phyloP scores from a whole-genome alignment of 2,113 vertebrate species.

The Pluvianellus socialis region DNA sequence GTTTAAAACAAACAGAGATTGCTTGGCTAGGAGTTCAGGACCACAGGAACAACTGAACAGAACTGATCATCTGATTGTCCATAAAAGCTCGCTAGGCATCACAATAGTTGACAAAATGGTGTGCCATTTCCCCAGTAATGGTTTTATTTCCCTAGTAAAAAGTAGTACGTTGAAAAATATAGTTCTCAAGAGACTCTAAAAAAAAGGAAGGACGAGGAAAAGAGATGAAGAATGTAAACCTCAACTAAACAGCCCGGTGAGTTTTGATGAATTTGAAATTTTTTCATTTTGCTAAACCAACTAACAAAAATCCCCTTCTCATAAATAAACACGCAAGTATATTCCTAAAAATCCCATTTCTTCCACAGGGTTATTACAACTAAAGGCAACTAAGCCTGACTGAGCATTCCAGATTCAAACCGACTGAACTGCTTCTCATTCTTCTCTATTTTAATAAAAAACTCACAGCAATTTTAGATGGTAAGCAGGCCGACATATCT shows the following conservation, averaged over 20 bases:
- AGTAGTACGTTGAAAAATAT: neutral
- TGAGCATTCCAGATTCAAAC: neutral
- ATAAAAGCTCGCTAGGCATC: neutral
- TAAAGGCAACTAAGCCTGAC: neutral
- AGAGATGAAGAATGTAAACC: neutral
- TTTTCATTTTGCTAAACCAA: neutral
- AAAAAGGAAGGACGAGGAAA: neutral
- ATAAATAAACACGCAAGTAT: neutral
- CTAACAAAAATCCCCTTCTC: neutral
- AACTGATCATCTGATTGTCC: neutral
- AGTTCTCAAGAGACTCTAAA: neutral
- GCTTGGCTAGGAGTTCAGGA: neutral
- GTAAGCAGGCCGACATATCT: neutral
- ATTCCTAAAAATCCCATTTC: neutral
- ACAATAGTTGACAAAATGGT: neutral
- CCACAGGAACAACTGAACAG: neutral
- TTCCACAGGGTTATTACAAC: neutral
- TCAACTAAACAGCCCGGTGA: neutral
- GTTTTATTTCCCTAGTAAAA: neutral
- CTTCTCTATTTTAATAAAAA: neutral
- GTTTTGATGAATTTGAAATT: neutral
- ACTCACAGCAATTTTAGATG: neutral
- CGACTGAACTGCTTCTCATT: neutral
- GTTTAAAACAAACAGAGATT: neutral
- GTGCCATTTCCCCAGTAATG: neutral